Evolutionary conservation across 2,888 invertebrate species (phyloP).

Genomic region (Lumbricus terrestris): DNA sequence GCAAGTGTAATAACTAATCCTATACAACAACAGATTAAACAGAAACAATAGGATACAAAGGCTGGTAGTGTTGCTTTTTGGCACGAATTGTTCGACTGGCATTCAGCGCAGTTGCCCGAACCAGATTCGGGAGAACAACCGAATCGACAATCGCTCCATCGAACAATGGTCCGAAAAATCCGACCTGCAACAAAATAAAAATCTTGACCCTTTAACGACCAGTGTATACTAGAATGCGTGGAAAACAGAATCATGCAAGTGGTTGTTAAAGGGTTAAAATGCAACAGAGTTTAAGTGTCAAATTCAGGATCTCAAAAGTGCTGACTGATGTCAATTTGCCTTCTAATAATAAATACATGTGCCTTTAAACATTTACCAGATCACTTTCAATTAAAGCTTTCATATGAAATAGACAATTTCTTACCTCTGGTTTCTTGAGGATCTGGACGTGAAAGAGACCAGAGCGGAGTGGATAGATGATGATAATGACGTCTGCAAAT

Average conservation of each 20-base stretch:
- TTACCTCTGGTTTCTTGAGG: constrained; percentile 79
- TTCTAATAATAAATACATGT: neutral
- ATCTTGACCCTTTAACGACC: too few relatives aligned
- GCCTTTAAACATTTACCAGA: neutral
- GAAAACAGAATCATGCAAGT: too few relatives aligned
- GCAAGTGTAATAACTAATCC: neutral
- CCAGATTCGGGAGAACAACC: constrained; percentile 76
- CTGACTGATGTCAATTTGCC: neutral
- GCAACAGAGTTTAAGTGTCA: too few relatives aligned
- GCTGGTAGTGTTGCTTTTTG: neutral
- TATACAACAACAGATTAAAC: too few relatives aligned
- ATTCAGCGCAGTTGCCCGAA: constrained; percentile 85
- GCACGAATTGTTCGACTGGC: constrained; percentile 84
- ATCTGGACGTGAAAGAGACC: constrained; percentile 84
- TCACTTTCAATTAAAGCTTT: neutral
- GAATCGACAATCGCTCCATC: constrained; percentile 82
- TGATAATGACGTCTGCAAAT: constrained; percentile 96
- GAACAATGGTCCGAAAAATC: constrained; percentile 84
- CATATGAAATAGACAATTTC: neutral
- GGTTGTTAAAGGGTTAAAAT: too few relatives aligned
- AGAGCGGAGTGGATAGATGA: constrained; percentile 84
- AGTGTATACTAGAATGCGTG: too few relatives aligned
- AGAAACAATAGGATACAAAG: constrained; percentile 41
- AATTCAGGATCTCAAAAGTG: neutral
- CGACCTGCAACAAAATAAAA: constrained; percentile 44